phyloP scores from a whole-genome alignment of 2,888 invertebrate species.

The Xestia rhomboidea region DNA sequence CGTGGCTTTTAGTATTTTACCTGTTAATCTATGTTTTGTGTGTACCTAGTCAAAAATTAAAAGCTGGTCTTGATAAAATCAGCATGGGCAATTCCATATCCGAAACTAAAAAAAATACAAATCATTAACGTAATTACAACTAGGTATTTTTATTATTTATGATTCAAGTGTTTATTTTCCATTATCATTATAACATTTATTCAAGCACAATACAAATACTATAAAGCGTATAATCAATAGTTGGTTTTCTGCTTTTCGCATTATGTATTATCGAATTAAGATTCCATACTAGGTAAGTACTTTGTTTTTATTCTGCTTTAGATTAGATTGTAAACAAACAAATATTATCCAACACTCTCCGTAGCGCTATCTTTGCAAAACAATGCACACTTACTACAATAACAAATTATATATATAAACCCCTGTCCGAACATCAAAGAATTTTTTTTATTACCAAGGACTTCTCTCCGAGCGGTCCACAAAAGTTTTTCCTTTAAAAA shows the following conservation, averaged over 20 bases:
- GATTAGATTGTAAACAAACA: slow-evolving; percentile 37
- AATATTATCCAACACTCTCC: background rate
- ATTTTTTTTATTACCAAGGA: slow-evolving; percentile 55
- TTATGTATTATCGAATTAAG: slow-evolving; percentile 25
- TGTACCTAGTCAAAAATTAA: background rate
- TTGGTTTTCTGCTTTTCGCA: slow-evolving; percentile 2
- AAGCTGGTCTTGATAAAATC: background rate
- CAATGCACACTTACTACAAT: slow-evolving; percentile 22
- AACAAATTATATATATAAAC: slow-evolving; percentile 49
- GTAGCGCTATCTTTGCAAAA: slow-evolving; percentile 14
- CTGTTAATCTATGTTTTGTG: background rate
- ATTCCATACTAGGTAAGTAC: background rate
- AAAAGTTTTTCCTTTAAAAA: slow-evolving; percentile 82
- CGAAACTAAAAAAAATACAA: background rate
- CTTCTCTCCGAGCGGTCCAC: slow-evolving; percentile 47
- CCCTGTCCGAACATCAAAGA: slow-evolving; percentile 29
- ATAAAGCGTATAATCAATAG: slow-evolving; percentile 2
- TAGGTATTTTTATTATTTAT: background rate
- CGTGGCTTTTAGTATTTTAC: background rate
- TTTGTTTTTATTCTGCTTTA: background rate
- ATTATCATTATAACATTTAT: background rate
- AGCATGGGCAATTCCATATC: background rate
- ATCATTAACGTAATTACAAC: background rate
- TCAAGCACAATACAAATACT: slow-evolving; percentile 25
- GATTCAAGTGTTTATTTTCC: slow-evolving; percentile 1